These are phyloP conservation scores for Mythimna loreyi DNA, from an alignment of 2,888 invertebrate species.

Conservation along the genomic window DNA sequence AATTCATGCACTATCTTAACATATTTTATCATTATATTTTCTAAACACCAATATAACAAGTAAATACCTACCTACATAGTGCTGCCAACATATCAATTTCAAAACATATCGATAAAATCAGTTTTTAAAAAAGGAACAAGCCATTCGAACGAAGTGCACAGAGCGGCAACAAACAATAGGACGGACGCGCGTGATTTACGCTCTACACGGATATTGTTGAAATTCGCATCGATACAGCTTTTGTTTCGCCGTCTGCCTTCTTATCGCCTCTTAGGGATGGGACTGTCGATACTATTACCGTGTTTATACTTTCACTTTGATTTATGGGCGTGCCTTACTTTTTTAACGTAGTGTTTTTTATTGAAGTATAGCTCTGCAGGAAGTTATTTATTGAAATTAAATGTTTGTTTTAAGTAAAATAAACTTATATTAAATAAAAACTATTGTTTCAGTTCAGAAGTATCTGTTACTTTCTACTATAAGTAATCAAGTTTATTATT, in stretches of 20 bases:
- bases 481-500: too few relatives aligned
- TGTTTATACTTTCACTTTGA: conserved; percentile 49
- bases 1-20: too few relatives aligned
- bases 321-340: conserved; percentile 34
- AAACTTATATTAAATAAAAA: background rate
- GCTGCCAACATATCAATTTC: conserved; percentile 41
- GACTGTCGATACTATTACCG: conserved; percentile 52
- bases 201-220: conserved; percentile 65
- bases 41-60: conserved; percentile 3
- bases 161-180: conserved; percentile 67
- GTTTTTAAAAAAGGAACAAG: conserved; percentile 60
- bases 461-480: too few relatives aligned
- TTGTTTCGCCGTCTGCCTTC: conserved; percentile 66
- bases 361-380: background rate
- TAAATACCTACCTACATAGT: conserved; percentile 34
- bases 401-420: background rate
- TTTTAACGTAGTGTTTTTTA: background rate
- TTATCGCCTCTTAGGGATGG: conserved; percentile 66
- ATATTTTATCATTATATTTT: background rate
- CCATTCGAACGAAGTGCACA: conserved; percentile 55
- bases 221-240: conserved; percentile 68
- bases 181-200: conserved; percentile 66
- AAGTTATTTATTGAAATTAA: background rate
- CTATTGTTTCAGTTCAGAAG: too few relatives aligned
- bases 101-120: conserved; percentile 64